phyloP scores from a whole-genome alignment of 1,140 invertebrate genomes.

The Muscidifurax raptorellus region DNA sequence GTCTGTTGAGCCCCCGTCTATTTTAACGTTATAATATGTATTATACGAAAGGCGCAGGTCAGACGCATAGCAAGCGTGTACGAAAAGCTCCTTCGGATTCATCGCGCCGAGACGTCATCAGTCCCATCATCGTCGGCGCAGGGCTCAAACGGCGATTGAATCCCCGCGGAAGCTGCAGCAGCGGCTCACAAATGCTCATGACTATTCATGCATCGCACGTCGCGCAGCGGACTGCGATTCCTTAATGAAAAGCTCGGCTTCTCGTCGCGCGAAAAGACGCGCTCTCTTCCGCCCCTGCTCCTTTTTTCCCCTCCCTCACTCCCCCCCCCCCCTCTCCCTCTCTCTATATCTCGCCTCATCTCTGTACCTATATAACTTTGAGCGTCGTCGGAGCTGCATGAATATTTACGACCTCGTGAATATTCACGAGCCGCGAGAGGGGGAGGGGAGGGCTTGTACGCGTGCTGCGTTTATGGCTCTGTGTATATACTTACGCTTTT shows the following conservation, averaged over 20 bases:
- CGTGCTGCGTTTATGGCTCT: not conserved
- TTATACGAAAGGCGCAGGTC: too few species aligned
- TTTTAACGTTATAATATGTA: too few species aligned
- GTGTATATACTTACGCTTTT: not conserved
- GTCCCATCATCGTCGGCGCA: too few species aligned
- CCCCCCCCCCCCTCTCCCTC: slow-evolving; percentile 40
- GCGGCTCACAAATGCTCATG: not conserved
- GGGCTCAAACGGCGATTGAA: not conserved
- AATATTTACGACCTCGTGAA: slow-evolving; percentile 66
- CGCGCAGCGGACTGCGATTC: slow-evolving; percentile 13
- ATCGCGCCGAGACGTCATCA: not conserved
- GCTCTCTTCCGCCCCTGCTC: too few species aligned
- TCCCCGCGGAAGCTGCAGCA: too few species aligned
- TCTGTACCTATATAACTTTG: slow-evolving; percentile 49
- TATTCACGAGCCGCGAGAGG: slow-evolving; percentile 62
- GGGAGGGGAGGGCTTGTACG: slow-evolving; percentile 30
- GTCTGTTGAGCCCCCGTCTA: too few species aligned
- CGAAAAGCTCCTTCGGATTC: not conserved
- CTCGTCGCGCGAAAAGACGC: not conserved
- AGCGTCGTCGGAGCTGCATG: slow-evolving; percentile 45
- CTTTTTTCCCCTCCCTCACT: too few species aligned
- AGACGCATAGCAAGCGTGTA: too few species aligned
- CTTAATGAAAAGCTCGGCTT: slow-evolving; percentile 57
- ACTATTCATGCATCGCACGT: not conserved
- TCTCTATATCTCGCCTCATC: slow-evolving; percentile 62